Percentiles rank a stretch among this genome's conserved stretches.
Evolutionary conservation across 2,113 vertebrate genomes (phyloP).

Genomic region (Alethe castanea): DNA sequence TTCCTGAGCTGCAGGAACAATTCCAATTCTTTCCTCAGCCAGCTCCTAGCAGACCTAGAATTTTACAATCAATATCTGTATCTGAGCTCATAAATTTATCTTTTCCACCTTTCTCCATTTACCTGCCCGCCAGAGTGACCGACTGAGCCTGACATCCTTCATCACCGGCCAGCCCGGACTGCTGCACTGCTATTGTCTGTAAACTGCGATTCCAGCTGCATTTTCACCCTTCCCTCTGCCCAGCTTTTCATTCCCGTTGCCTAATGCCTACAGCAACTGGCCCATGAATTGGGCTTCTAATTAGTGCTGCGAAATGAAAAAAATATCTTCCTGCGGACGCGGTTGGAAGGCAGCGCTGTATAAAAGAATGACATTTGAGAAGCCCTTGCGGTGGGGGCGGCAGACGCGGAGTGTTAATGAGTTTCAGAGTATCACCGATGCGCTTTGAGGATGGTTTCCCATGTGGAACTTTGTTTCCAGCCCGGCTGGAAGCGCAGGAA

Average conservation of each 20-base stretch:
- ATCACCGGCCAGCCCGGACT: not conserved
- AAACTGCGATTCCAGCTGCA: not conserved
- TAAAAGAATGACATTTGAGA: rapidly evolving
- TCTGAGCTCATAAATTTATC: not conserved
- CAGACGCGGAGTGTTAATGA: rapidly evolving
- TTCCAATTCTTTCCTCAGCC: not conserved
- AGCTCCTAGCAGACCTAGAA: not conserved
- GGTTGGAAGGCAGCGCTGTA: not conserved
- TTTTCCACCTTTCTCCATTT: not conserved
- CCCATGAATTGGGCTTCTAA: not conserved
- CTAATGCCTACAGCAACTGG: not conserved
- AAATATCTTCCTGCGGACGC: not conserved
- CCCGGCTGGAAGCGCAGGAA: not conserved
- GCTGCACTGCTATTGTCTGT: not conserved
- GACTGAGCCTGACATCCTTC: not conserved
- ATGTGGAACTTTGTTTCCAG: not conserved
- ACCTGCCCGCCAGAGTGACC: not conserved
- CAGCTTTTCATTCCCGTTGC: not conserved
- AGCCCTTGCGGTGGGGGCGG: not conserved
- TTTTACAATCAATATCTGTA: not conserved
- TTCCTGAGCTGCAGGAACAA: not conserved
- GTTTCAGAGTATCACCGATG: rapidly evolving
- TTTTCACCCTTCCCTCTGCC: not conserved
- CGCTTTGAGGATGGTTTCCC: not conserved
- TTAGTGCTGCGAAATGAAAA: not conserved